A percentile compares a stretch with the other conserved stretches of the same genome.
Conservation (phyloP, 2,797 vertebrate species). For the Catamblyrhynchus diadema region DNA sequence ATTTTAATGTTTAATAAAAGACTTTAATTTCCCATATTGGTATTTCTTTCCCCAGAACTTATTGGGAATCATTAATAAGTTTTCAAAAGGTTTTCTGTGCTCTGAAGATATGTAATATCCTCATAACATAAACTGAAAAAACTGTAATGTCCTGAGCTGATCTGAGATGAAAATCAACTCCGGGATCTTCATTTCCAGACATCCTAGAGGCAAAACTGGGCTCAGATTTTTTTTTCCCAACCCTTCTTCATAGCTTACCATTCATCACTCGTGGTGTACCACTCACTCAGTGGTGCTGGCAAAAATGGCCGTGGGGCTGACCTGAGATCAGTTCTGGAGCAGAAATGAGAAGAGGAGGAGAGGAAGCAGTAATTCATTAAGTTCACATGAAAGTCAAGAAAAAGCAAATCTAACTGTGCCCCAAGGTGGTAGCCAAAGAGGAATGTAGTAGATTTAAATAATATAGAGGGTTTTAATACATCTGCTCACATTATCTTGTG, state of each 20-base stretch:
- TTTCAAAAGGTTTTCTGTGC: neutral
- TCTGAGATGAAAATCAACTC: neutral
- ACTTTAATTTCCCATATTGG: neutral
- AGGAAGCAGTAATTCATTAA: neutral
- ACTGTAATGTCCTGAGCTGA: neutral
- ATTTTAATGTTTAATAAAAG: slow-evolving; percentile 19
- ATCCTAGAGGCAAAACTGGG: neutral
- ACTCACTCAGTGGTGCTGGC: neutral
- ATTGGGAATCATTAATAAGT: neutral
- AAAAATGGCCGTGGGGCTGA: neutral
- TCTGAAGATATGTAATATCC: neutral
- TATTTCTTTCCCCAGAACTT: neutral
- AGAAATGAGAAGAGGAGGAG: neutral
- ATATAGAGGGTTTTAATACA: neutral
- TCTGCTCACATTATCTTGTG: neutral
- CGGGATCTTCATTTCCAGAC: neutral
- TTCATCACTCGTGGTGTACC: neutral
- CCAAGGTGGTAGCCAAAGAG: neutral
- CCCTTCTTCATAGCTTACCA: neutral
- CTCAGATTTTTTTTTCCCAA: neutral
- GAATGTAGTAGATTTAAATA: neutral
- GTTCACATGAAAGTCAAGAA: neutral
- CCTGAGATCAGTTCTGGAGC: neutral
- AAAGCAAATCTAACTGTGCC: neutral
- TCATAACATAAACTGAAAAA: neutral